phyloP scores from a whole-genome alignment of 2,797 vertebrate species.

The Brachymystax lenok region DNA sequence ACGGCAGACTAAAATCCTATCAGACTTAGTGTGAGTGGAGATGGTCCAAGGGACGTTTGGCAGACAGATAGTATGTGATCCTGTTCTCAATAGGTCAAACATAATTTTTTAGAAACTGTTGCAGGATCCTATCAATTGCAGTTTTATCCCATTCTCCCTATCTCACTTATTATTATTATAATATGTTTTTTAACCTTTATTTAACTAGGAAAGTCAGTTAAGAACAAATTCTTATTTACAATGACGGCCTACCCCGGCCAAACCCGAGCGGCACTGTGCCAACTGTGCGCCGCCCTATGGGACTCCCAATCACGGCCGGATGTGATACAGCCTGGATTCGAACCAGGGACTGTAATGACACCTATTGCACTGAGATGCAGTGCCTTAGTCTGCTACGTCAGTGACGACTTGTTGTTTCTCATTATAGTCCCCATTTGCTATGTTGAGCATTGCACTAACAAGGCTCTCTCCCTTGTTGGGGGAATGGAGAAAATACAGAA shows the following conservation, averaged over 20 bases:
- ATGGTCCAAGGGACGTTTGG: neutral
- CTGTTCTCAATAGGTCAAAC: neutral
- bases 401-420: neutral
- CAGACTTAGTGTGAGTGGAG: neutral
- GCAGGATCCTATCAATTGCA: neutral
- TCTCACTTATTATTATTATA: neutral
- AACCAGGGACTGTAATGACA: neutral
- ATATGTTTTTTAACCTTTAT: neutral
- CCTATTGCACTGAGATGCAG: neutral
- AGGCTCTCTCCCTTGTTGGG: constrained; percentile 44
- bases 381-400: neutral
- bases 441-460: constrained; percentile 38
- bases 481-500: constrained; percentile 30
- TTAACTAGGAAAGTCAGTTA: neutral
- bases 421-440: neutral
- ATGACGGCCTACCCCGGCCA: neutral
- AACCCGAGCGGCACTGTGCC: too few relatives aligned
- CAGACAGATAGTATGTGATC: neutral
- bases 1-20: neutral
- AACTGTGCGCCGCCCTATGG: too few relatives aligned
- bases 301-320: too few relatives aligned
- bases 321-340: too few relatives aligned
- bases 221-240: neutral
- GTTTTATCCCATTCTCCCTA: neutral
- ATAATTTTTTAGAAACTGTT: neutral